Conservation (phyloP, 2,113 vertebrate genomes). For the Coptodon bakossiorum region DNA sequence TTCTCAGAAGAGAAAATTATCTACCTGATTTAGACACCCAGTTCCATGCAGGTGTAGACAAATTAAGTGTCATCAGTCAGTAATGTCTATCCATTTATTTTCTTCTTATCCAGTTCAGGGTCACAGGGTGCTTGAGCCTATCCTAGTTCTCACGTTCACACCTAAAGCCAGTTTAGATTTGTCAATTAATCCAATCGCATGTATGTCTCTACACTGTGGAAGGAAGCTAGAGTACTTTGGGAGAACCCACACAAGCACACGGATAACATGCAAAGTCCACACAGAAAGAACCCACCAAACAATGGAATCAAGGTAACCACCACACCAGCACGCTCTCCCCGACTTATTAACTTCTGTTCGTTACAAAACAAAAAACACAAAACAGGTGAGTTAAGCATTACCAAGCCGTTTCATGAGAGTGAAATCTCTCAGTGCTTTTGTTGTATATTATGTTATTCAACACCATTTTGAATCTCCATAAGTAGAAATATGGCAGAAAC, state of each 20-base stretch:
- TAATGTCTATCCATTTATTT: background rate
- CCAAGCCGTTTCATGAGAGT: background rate
- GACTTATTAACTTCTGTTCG: background rate
- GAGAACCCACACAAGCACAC: background rate
- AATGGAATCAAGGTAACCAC: background rate
- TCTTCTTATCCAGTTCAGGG: background rate
- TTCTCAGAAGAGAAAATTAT: conserved; percentile 1
- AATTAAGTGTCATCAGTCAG: background rate
- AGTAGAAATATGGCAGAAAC: background rate
- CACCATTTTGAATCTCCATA: background rate
- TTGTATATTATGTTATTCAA: background rate
- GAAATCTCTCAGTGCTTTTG: background rate
- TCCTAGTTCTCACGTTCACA: background rate
- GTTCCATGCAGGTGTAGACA: conserved; percentile 24
- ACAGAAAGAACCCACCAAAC: background rate
- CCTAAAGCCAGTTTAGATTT: background rate
- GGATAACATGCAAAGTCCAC: background rate
- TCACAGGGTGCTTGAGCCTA: background rate
- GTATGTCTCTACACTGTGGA: background rate
- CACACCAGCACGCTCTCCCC: background rate
- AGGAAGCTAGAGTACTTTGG: background rate
- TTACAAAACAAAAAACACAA: background rate
- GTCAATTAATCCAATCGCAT: background rate
- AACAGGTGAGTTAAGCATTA: background rate
- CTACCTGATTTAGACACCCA: background rate